Evolutionary conservation across 2,797 vertebrate species (phyloP).

Genomic region (Micromesistius poutassou): DNA sequence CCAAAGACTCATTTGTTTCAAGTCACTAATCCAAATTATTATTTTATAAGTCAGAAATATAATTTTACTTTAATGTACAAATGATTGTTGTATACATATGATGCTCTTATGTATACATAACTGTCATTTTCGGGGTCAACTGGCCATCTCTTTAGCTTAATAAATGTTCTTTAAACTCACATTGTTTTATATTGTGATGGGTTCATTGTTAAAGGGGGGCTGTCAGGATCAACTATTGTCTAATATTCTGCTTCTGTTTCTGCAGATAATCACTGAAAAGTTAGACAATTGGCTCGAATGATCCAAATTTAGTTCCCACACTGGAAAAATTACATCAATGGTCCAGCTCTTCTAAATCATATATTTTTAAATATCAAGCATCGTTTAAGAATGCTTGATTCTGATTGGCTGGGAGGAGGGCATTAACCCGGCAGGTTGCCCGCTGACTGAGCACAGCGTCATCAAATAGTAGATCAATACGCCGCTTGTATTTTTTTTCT

Average conservation of each 20-base stretch:
- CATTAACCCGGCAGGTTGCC: no score
- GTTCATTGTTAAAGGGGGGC: not conserved
- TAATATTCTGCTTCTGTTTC: not conserved
- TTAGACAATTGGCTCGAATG: no score
- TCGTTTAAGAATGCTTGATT: no score
- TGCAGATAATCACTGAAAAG: no score
- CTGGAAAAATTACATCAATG: no score
- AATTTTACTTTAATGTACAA: not conserved
- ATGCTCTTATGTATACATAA: not conserved
- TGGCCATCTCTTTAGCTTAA: not conserved
- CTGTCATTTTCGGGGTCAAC: not conserved
- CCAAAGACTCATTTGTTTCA: slow-evolving; percentile 29
- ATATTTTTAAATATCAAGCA: not conserved
- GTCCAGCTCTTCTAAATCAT: no score
- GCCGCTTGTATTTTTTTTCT: no score
- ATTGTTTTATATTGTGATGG: not conserved
- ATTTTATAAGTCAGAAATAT: not conserved
- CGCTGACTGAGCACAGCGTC: no score
- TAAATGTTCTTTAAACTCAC: not conserved
- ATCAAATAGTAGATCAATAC: no score
- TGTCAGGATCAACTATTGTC: not conserved
- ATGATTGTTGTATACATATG: not conserved
- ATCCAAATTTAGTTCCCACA: no score
- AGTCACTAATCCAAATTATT: not conserved
- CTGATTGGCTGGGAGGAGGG: no score